phyloP scores from a whole-genome alignment of 2,888 invertebrate genomes.

The Melolontha melolontha region DNA sequence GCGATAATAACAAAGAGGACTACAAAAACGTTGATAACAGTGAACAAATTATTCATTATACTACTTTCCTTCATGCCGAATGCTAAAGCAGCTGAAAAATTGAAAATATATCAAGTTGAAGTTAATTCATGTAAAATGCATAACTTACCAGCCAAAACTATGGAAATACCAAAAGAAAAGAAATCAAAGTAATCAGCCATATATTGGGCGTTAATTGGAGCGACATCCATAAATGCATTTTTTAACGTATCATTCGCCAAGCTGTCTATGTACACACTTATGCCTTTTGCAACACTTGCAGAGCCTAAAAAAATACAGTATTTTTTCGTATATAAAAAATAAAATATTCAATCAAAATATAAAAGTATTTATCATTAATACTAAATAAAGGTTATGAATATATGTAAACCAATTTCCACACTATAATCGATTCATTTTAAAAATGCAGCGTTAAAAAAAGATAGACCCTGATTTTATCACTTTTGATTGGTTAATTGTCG shows the following conservation, averaged over 20 bases:
- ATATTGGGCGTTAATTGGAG: slow-evolving; percentile 75
- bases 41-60: slow-evolving; percentile 87
- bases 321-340: too few relatives aligned
- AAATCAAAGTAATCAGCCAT: slow-evolving; percentile 81
- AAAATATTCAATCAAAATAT: too few relatives aligned
- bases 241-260: slow-evolving; percentile 75
- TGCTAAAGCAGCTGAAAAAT: slow-evolving; percentile 74
- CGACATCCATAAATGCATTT: slow-evolving; percentile 70
- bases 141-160: slow-evolving; percentile 75
- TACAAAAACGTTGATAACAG: slow-evolving; percentile 82
- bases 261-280: slow-evolving; percentile 82
- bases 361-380: too few relatives aligned
- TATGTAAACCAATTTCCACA: too few relatives aligned
- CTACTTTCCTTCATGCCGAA: slow-evolving; percentile 92
- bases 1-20: slow-evolving; percentile 86
- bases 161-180: slow-evolving; percentile 79
- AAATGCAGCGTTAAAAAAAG: too few relatives aligned
- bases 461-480: too few relatives aligned
- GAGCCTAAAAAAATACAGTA: slow-evolving; percentile 69
- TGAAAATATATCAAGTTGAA: slow-evolving; percentile 2
- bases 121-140: not conserved
- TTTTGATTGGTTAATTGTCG: too few relatives aligned
- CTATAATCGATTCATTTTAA: too few relatives aligned
- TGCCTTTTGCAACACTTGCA: slow-evolving; percentile 83
- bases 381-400: too few relatives aligned